Evolutionary conservation across 1,140 invertebrate genomes (phyloP), one percentile per base, ranked within the genome.

Genomic region (Drosophila novamexicana): DNA sequence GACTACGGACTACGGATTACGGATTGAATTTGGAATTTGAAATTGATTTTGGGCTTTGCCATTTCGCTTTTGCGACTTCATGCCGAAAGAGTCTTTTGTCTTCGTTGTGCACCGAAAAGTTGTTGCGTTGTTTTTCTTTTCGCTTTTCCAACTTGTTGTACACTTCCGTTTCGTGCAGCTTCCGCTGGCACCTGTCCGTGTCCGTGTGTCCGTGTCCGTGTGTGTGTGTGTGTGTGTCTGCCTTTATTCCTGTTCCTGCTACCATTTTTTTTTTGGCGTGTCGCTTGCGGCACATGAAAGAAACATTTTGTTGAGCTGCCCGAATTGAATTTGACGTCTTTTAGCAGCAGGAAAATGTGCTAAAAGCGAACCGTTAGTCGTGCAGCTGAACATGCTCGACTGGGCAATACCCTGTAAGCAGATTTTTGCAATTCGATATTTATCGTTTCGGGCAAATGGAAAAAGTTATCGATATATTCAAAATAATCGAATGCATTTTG

Each of bases 121-220:
- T 37, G 14, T 56, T 57, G 34, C 7, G n/a, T 34, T 52, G 45
- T 36, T 40, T n/a, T 16, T 18, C 22, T 49, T 57, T 7, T 47
- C 7, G n/a, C 2, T 45, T 59, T 50, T 49, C 44, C 58, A 32
- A 34, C 56, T 65, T 77, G 63, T 65, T 74, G 61, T 69, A 47
- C 52, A 71, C 78, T 82, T 79, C 74, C 80, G 72, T 72, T 81
- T 77, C 64, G 66, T 64, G 53, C 62, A 71, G 66, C 78, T 76
- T 80, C 71, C 77, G 77, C 39, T 39, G 7, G 9, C 18, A 52
- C 36, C 8, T 50, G 32, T 45, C 6, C n/a, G 16, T 62, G 37
- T 44, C 18, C 18, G 1, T 44, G 6, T 37, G 16, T 49, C 8
- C 37, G 36, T 40, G 14, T 71, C 32, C 45, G 18, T 69, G 36